A percentile compares a stretch with the other conserved stretches of the same genome.
Conservation (phyloP, 1,140 invertebrate species). For the Polypedilum pembai region DNA sequence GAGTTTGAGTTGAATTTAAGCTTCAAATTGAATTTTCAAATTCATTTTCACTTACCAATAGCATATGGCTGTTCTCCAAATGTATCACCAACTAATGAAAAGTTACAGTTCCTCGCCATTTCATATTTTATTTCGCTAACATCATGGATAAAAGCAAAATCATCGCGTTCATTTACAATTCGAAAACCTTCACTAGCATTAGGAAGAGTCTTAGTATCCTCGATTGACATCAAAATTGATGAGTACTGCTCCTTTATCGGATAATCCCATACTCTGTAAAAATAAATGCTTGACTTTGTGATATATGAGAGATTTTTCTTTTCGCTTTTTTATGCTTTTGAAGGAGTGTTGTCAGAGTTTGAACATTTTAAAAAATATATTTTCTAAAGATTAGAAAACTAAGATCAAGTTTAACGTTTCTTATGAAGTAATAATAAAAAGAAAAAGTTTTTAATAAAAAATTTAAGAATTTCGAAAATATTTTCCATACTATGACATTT, state of each 20-base stretch:
- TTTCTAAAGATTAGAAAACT: no score
- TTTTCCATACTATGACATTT: no score
- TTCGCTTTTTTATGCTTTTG: no score
- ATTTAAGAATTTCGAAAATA: no score
- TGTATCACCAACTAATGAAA: constrained; percentile 78
- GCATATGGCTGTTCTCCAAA: constrained; percentile 85
- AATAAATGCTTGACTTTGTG: no score
- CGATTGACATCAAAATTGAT: constrained; percentile 75
- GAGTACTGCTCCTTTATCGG: constrained; percentile 85
- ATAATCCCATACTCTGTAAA: constrained; percentile 78
- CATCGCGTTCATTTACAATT: constrained; percentile 66
- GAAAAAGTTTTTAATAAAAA: constrained; percentile 38
- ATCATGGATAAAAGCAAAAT: constrained; percentile 86
- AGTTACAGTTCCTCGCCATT: constrained; percentile 72
- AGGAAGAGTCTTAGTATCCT: constrained; percentile 62
- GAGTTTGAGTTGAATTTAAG: no score
- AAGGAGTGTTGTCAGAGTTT: no score
- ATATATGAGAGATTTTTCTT: no score
- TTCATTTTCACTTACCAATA: constrained; percentile 41
- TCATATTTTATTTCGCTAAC: constrained; percentile 77
- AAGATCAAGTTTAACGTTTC: no score
- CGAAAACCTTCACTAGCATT: constrained; percentile 63
- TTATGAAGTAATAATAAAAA: constrained; percentile 36
- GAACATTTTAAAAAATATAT: no score
- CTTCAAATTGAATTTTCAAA: no score